phyloP scores from a whole-genome alignment of 2,888 invertebrate genomes.

The Laspeyria flexula region DNA sequence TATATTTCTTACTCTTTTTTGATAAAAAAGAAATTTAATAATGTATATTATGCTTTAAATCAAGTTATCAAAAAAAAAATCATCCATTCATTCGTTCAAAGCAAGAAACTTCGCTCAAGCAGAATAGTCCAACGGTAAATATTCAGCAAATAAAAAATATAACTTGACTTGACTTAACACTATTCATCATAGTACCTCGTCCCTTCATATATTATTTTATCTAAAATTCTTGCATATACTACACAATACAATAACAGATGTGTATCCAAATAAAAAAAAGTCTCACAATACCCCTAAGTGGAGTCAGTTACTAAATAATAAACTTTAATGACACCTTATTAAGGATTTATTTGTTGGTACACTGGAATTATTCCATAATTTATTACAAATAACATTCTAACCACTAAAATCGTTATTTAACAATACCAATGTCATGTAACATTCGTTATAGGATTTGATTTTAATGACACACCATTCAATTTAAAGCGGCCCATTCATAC shows the following conservation, averaged over 20 bases:
- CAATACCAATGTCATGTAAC: slow-evolving; percentile 60
- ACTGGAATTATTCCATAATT: slow-evolving; percentile 80
- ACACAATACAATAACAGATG: slow-evolving; percentile 50
- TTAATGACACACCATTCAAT: slow-evolving; percentile 68
- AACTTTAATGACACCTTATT: slow-evolving; percentile 82
- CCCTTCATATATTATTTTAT: slow-evolving; percentile 36
- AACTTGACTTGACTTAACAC: too few species aligned
- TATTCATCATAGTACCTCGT: too few species aligned
- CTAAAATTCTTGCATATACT: slow-evolving; percentile 49
- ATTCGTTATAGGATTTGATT: slow-evolving; percentile 77
- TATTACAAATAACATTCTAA: slow-evolving; percentile 81
- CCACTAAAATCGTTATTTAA: slow-evolving; percentile 50
- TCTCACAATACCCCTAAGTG: slow-evolving; percentile 75
- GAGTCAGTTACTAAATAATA: slow-evolving; percentile 79
- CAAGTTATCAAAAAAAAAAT: too few species aligned
- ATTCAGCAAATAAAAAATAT: too few species aligned
- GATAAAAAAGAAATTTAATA: too few species aligned
- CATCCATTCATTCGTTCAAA: too few species aligned
- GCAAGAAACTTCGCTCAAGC: too few species aligned
- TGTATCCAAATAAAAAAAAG: slow-evolving; percentile 58
- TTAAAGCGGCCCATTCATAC: slow-evolving; percentile 42
- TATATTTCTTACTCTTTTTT: too few species aligned
- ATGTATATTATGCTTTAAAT: too few species aligned
- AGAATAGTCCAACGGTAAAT: too few species aligned
- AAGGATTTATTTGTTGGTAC: slow-evolving; percentile 82